Evolutionary conservation across 2,888 invertebrate genomes (phyloP), one percentile per base, ranked within the genome.

Genomic region (Amphiduros pacificus): DNA sequence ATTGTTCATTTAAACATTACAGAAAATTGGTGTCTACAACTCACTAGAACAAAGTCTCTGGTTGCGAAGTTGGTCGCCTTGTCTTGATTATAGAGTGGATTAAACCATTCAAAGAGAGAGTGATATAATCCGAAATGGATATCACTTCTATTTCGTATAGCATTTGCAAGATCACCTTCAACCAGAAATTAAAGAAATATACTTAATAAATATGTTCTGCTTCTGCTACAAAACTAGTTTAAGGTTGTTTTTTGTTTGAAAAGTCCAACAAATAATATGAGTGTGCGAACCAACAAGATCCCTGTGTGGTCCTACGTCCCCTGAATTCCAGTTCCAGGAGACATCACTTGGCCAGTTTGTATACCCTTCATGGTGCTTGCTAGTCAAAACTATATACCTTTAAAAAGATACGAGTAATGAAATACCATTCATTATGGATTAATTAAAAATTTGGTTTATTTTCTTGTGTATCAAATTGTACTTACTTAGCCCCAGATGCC

Each of bases 351-450:
- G 92, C 88, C 92, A 93, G 54, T 92, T 77, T 3, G 92, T 88
- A 77, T 85, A 93, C 0, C 93, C 93, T 77, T 93, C 93, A 78
- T 93, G 93, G 80, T 93, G 93, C 81, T 93, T 93, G 76, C 90
- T 91, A 6, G 92, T 92, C 40, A 93, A 77, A 0, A 93, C 91
- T 1, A 93, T 86, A 75, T 92, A 92, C 77, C 90, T 90, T 64
- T 17, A 51, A 51, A n/a, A 31, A n/a, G n/a, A n/a, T n/a, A n/a
- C n/a, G n/a, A n/a, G n/a, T n/a, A n/a, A n/a, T n/a, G n/a, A n/a
- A n/a, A n/a, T n/a, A n/a, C n/a, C n/a, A n/a, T n/a, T n/a, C n/a
- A n/a, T n/a, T n/a, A n/a, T n/a, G n/a, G n/a, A n/a, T n/a, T n/a
- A n/a, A n/a, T n/a, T n/a, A n/a, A n/a, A n/a, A n/a, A n/a, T n/a